These are phyloP conservation scores for Calliopsis andreniformis DNA, from an alignment of 1,140 invertebrate species.

Conservation along the genomic window DNA sequence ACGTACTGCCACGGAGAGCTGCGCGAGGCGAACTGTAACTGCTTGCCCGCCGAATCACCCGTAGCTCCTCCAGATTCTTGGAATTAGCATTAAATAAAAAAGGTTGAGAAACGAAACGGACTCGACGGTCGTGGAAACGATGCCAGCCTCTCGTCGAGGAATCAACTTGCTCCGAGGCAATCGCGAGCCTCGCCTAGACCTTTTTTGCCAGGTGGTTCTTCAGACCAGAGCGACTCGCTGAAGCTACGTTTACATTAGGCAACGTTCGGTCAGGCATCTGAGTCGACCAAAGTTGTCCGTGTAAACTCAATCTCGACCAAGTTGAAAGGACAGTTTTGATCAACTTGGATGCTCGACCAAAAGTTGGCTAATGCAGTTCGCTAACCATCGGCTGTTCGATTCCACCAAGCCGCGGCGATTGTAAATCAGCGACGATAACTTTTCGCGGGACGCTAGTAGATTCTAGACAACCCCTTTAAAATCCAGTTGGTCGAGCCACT, in stretches of 20 bases:
- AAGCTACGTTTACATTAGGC: too few species aligned
- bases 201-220: too few species aligned
- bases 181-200: background rate
- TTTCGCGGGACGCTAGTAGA: slow-evolving; percentile 9
- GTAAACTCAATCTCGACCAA: too few species aligned
- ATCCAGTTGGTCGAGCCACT: slow-evolving; percentile 17
- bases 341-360: too few species aligned
- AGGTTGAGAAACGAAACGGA: background rate
- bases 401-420: too few species aligned
- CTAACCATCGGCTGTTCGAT: too few species aligned
- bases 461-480: slow-evolving; percentile 55
- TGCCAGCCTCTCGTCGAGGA: background rate
- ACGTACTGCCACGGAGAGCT: slow-evolving; percentile 4
- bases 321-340: too few species aligned
- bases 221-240: too few species aligned
- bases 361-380: too few species aligned
- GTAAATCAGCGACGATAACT: background rate
- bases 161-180: background rate
- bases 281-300: too few species aligned
- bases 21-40: slow-evolving; percentile 38
- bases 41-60: slow-evolving; percentile 4
- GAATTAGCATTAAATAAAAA: slow-evolving; percentile 12
- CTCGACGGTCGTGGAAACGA: too few species aligned
- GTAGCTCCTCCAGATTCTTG: slow-evolving; percentile 26
- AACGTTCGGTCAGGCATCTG: too few species aligned